These are phyloP conservation scores for Mastomys coucha DNA, from an alignment of 2,113 vertebrate genomes.

Conservation along the genomic window DNA sequence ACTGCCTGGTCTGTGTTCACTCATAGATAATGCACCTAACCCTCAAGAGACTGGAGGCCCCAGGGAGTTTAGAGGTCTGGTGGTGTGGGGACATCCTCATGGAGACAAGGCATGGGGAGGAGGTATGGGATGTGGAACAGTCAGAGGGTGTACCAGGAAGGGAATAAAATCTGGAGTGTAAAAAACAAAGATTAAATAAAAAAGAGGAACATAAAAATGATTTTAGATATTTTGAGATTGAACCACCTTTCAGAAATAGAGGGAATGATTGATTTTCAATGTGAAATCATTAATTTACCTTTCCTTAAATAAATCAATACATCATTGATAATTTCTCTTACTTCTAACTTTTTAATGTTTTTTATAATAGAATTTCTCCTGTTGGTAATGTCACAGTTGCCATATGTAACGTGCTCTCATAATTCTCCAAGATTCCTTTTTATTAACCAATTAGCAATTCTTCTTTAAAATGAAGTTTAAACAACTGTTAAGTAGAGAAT, in stretches of 20 bases:
- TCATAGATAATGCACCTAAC: too few relatives aligned
- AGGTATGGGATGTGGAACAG: too few relatives aligned
- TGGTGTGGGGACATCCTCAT: too few relatives aligned
- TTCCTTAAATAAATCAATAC: slow-evolving; percentile 29
- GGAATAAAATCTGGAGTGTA: too few relatives aligned
- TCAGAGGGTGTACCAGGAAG: too few relatives aligned
- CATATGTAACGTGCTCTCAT: not conserved
- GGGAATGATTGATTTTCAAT: not conserved
- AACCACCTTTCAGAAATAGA: slow-evolving; percentile 14
- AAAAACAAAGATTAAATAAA: too few relatives aligned
- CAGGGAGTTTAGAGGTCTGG: too few relatives aligned
- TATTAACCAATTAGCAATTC: not conserved
- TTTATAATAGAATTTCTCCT: not conserved
- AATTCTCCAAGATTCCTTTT: not conserved
- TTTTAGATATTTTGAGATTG: slow-evolving; percentile 41
- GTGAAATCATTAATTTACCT: slow-evolving; percentile 38
- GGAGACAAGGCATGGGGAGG: too few relatives aligned
- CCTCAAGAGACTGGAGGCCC: too few relatives aligned
- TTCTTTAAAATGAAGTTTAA: not conserved
- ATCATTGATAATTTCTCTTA: not conserved
- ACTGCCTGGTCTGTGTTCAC: too few relatives aligned
- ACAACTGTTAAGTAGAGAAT: not conserved
- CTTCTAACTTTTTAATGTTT: not conserved
- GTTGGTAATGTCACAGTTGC: not conserved
- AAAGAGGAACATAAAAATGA: not conserved